Conservation (phyloP, 2,797 vertebrate species). For the Notamacropus eugenii region DNA sequence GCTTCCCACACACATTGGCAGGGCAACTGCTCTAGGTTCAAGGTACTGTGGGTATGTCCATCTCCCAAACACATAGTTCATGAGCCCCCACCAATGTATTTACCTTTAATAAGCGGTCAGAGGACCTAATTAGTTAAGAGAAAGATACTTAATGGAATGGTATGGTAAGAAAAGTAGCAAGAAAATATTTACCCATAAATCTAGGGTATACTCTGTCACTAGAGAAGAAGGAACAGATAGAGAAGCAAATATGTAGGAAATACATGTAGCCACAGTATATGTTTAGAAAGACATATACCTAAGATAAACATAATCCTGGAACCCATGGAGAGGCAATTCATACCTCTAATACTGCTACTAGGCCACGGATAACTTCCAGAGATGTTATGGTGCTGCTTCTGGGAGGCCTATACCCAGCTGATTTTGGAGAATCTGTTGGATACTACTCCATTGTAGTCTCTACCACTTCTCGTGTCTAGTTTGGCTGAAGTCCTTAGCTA, state of each 20-base stretch:
- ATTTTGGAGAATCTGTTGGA: neutral
- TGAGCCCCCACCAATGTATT: neutral
- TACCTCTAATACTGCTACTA: neutral
- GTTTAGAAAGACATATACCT: neutral
- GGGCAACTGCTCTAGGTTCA: neutral
- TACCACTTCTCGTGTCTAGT: neutral
- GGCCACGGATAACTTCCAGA: neutral
- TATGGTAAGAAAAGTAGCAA: neutral
- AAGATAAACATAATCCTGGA: neutral
- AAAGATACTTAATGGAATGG: neutral
- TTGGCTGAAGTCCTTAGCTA: neutral
- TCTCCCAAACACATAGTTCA: neutral
- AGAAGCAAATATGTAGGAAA: neutral
- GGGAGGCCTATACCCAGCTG: neutral
- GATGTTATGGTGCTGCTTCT: neutral
- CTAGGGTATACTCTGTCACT: neutral
- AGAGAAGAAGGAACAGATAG: neutral
- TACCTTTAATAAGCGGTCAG: neutral
- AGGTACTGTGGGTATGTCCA: neutral
- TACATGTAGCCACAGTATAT: neutral
- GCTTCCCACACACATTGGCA: neutral
- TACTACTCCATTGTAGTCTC: neutral
- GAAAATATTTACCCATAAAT: neutral
- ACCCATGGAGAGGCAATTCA: neutral
- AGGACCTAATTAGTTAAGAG: neutral